Evolutionary conservation across 2,797 vertebrate genomes (phyloP), one percentile per base, ranked within the genome.

Genomic region (Myotis daubentonii): DNA sequence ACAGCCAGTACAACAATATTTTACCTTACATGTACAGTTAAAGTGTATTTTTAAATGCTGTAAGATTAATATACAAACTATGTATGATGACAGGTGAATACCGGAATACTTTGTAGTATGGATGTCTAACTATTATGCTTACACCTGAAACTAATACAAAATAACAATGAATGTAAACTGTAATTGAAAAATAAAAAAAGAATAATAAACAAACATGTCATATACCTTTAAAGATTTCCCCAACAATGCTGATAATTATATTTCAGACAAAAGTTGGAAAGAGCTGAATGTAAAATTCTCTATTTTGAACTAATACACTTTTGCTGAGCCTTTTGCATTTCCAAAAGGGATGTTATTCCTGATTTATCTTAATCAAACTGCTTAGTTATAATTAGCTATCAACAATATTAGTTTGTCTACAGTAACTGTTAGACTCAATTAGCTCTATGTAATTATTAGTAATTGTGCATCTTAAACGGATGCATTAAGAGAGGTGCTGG

Each of bases 231-330:
- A 96, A 93, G 94, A 97, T 96, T 97, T 97, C 95, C 4, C 15
- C 93, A 68, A 97, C 97, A 96, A 96, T 96, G 65, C 94, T 87
- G 71, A 94, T 65, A 94, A 92, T 94, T 95, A 93, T 49, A 84
- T 55, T 90, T 71, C 71, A 36, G 78, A 95, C 78, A 94, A 94
- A 97, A 96, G 89, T 3, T 9, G 53, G 57, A 90, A 90, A 90
- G 6, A 17, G 47, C 0, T 7, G 49, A 94, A 89, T 2, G 60
- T 25, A 90, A 94, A 93, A 90, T 81, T 94, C 91, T 94, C 96
- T 81, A 94, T 76, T 81, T 86, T 57, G n/a, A 92, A 85, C 51
- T 36, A 53, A 76, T 25, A 81, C 8, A 71, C 44, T 87, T 72
- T 71, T 71, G 62, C 6, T 30, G 53, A 65, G 49, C 28, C 74